phyloP scores from a whole-genome alignment of 2,797 vertebrate genomes.

The Enteromius treurensis region DNA sequence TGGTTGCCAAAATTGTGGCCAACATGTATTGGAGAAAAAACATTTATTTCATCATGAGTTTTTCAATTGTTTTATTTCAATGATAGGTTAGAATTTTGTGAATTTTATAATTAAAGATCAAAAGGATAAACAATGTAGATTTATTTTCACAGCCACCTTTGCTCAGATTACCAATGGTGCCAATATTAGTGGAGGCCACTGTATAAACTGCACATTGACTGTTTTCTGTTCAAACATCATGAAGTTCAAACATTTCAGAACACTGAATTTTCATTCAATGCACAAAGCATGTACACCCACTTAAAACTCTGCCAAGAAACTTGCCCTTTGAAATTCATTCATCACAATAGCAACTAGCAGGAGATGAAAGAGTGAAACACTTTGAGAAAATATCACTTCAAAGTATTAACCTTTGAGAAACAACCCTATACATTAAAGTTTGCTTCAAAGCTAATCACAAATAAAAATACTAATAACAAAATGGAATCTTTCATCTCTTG shows the following conservation, averaged over 20 bases:
- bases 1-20: too few relatives aligned
- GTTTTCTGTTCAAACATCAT: neutral
- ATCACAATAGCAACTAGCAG: neutral
- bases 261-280: neutral
- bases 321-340: conserved; percentile 10
- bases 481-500: conserved; percentile 5
- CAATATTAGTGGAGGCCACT: too few relatives aligned
- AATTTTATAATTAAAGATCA: too few relatives aligned
- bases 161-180: too few relatives aligned
- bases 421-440: conserved; percentile 7
- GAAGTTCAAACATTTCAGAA: neutral
- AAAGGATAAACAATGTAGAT: too few relatives aligned
- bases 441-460: conserved; percentile 13
- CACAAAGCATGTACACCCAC: neutral
- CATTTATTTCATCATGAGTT: too few relatives aligned
- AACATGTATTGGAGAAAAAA: too few relatives aligned
- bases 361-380: neutral
- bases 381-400: conserved; percentile 3
- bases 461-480: neutral
- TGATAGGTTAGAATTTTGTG: too few relatives aligned
- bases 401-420: neutral
- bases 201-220: neutral
- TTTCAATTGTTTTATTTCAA: too few relatives aligned
- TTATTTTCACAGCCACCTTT: too few relatives aligned
- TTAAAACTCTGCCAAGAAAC: conserved; percentile 11